These are phyloP conservation scores for Zaprionus inermis DNA, from an alignment of 1,140 invertebrate genomes.

Conservation along the genomic window DNA sequence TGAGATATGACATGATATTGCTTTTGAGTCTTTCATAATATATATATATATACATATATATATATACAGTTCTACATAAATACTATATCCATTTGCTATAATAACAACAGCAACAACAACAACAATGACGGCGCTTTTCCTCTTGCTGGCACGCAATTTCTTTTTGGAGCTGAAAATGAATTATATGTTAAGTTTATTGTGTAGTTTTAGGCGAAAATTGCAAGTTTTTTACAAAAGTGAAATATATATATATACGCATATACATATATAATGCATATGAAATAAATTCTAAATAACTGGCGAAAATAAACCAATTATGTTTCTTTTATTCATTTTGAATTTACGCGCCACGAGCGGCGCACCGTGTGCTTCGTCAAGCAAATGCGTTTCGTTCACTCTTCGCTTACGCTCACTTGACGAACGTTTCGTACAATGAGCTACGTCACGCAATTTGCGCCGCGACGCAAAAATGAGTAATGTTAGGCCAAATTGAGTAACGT, in stretches of 20 bases:
- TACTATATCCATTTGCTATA: neutral
- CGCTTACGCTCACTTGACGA: constrained; percentile 23
- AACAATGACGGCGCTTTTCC: constrained; percentile 19
- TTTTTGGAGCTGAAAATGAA: constrained; percentile 49
- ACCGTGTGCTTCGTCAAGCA: too few species aligned
- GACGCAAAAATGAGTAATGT: constrained; percentile 26
- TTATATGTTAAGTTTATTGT: constrained; percentile 81
- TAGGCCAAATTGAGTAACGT: constrained; percentile 40
- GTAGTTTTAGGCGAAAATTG: constrained; percentile 76
- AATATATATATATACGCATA: constrained; percentile 19
- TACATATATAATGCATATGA: constrained; percentile 50
- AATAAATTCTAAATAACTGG: constrained; percentile 72
- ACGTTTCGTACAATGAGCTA: constrained; percentile 2
- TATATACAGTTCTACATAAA: constrained; percentile 20
- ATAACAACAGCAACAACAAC: neutral
- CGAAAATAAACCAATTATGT: constrained; percentile 42
- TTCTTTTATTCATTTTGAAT: constrained; percentile 1
- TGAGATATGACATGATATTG: constrained; percentile 59
- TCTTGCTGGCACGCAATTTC: constrained; percentile 41
- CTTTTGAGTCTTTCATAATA: constrained; percentile 80
- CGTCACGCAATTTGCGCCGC: constrained; percentile 13
- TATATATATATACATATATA: constrained; percentile 46
- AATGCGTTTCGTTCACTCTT: too few species aligned
- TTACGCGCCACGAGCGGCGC: neutral
- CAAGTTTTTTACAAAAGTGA: constrained; percentile 61